Evolutionary conservation across 2,797 vertebrate species (phyloP).

Genomic region (Oreortyx pictus): DNA sequence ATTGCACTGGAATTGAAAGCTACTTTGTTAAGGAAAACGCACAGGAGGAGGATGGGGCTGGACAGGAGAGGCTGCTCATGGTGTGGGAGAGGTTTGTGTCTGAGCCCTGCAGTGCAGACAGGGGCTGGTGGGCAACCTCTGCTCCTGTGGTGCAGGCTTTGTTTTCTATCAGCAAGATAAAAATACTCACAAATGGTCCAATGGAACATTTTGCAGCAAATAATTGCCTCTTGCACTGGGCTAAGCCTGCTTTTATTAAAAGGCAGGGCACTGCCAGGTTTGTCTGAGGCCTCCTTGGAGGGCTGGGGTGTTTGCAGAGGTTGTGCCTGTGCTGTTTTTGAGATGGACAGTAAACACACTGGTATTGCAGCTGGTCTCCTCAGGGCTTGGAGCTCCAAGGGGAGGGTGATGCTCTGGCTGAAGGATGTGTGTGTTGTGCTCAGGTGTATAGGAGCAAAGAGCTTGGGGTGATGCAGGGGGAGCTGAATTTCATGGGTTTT

Average conservation of each 20-base stretch:
- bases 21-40: conserved; percentile 21
- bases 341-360: neutral
- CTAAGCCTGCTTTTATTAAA: neutral
- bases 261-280: neutral
- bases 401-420: neutral
- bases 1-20: neutral
- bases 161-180: neutral
- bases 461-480: neutral
- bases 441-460: neutral
- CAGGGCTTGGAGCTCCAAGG: neutral
- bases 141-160: neutral
- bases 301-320: neutral
- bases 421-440: rapidly evolving
- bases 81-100: rapidly evolving
- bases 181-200: neutral
- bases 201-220: neutral
- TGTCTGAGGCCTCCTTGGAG: neutral
- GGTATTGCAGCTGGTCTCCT: neutral
- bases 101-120: neutral
- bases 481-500: neutral
- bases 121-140: neutral
- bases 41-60: neutral
- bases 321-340: neutral
- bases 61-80: rapidly evolving
- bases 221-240: neutral